phyloP scores from a whole-genome alignment of 1,140 invertebrate genomes.

The Drosophila auraria region DNA sequence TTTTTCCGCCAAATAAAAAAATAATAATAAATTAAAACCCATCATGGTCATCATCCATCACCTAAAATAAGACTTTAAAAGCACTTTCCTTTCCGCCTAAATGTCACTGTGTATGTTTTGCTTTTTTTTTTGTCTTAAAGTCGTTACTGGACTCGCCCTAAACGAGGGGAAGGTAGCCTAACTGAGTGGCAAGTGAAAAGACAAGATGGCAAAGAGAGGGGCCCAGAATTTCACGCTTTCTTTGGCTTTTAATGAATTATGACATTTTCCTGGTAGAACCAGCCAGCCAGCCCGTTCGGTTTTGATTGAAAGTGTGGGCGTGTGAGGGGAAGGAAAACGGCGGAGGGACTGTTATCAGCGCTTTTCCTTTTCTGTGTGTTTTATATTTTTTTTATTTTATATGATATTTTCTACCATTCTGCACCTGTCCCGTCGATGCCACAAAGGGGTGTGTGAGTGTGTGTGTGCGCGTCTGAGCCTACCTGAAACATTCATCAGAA shows the following conservation, averaged over 20 bases:
- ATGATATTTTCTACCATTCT: slow-evolving; percentile 58
- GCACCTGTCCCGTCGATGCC: slow-evolving; percentile 58
- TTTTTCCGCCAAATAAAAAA: neutral
- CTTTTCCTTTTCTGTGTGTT: slow-evolving; percentile 29
- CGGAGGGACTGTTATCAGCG: slow-evolving; percentile 56
- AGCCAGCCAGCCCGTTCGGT: slow-evolving; percentile 26
- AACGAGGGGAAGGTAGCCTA: slow-evolving; percentile 12
- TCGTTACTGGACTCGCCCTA: slow-evolving; percentile 14
- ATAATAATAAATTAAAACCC: slow-evolving; percentile 6
- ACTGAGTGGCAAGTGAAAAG: slow-evolving; percentile 58
- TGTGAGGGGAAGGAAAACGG: slow-evolving; percentile 6
- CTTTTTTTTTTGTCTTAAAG: slow-evolving; percentile 32
- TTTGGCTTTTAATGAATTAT: slow-evolving; percentile 77
- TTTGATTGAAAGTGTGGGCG: slow-evolving; percentile 12
- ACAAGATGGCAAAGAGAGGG: slow-evolving; percentile 10
- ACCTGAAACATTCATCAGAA: slow-evolving; percentile 68
- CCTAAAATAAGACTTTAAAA: slow-evolving; percentile 40
- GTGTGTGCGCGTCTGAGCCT: slow-evolving; percentile 23
- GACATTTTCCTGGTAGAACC: slow-evolving; percentile 63
- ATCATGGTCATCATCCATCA: slow-evolving; percentile 42
- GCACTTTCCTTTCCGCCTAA: slow-evolving; percentile 18
- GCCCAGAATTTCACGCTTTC: slow-evolving; percentile 65
- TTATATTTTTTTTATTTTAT: slow-evolving; percentile 37
- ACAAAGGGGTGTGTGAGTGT: slow-evolving; percentile 24
- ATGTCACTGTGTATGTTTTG: slow-evolving; percentile 22